Evolutionary conservation across 2,113 vertebrate genomes (phyloP).

Genomic region (Rhinopithecus roxellana): DNA sequence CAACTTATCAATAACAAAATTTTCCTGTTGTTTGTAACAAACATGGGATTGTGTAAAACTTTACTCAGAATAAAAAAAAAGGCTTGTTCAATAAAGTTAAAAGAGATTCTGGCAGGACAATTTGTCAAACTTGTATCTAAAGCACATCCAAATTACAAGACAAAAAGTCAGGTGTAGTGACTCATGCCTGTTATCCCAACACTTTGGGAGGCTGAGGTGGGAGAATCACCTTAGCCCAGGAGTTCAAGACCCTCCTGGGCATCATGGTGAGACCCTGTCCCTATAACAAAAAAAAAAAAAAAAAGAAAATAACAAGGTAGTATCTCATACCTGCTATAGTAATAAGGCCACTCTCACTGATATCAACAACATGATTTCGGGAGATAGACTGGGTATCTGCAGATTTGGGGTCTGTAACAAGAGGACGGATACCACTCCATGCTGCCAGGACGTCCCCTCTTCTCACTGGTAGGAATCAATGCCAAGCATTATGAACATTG

Average conservation of each 20-base stretch:
- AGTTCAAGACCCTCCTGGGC: too few species aligned
- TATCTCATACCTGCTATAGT: constrained; percentile 92
- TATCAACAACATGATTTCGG: constrained; percentile 93
- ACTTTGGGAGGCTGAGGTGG: too few species aligned
- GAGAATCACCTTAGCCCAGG: too few species aligned
- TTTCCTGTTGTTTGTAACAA: neutral
- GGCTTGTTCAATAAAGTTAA: neutral
- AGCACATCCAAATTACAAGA: neutral
- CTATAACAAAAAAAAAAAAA: too few species aligned
- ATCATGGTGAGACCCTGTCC: too few species aligned
- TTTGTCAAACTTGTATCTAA: neutral
- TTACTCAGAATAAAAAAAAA: neutral
- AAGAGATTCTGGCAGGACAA: neutral
- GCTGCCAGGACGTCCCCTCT: constrained; percentile 97
- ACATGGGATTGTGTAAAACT: neutral
- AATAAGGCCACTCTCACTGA: constrained; percentile 93
- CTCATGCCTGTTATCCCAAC: too few species aligned
- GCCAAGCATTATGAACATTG: neutral
- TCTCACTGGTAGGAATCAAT: constrained; percentile 87
- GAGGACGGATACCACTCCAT: constrained; percentile 97
- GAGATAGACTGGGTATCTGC: constrained; percentile 98
- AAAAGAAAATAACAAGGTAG: neutral
- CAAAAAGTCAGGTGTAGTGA: too few species aligned
- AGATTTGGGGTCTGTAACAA: constrained; percentile 96
- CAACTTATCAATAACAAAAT: neutral